Base-by-base conservation (phyloP, 2,888 invertebrate species). In the Agonum fuliginosum region DNA sequence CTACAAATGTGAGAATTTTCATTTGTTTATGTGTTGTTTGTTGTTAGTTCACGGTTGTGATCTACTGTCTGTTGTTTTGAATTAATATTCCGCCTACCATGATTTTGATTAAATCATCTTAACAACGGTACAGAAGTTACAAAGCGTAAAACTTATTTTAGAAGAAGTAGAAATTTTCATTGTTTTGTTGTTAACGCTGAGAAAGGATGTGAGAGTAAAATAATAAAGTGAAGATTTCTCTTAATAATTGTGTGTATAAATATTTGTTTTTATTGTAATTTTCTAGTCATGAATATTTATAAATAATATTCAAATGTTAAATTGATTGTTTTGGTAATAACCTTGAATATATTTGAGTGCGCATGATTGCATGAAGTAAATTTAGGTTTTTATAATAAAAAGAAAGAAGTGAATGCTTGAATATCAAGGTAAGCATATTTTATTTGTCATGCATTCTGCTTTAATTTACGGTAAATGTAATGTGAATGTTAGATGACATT, bases 381-480 rank as follows among this genome's bases (percentile, higher is more conserved):
- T 6, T 37, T 6, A 48, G 3, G 0, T 48, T 27, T 54, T 54
- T 54, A 24, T 24, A 10, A 24, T 24, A 4, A n/a, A 24, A 22
- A 54, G 24, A 24, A 54, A 54, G 54, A 12, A 54, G 20, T 54
- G 54, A 54, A n/a, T 22, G 54, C n/a, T 37, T 54, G 54, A 54
- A 54, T 54, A 54, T 54, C 54, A 54, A 54, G 54, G 54, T 54
- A 54, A 54, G 22, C 24, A 24, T 22, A 22, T 54, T 24, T 54
- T 54, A 54, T 54, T 54, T 54, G 22, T 24, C 24, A 54, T 54
- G 54, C 22, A 27, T 54, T 54, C 24, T 54, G 54, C 22, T 12
- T 54, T 54, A n/a, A 54, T 54, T 54, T 51, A 54, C 24, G n/a
- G n/a, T n/a, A n/a, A n/a, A n/a, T n/a, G n/a, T n/a, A n/a, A n/a